phyloP scores from a whole-genome alignment of 2,797 vertebrate species.

The Bucorvus abyssinicus region DNA sequence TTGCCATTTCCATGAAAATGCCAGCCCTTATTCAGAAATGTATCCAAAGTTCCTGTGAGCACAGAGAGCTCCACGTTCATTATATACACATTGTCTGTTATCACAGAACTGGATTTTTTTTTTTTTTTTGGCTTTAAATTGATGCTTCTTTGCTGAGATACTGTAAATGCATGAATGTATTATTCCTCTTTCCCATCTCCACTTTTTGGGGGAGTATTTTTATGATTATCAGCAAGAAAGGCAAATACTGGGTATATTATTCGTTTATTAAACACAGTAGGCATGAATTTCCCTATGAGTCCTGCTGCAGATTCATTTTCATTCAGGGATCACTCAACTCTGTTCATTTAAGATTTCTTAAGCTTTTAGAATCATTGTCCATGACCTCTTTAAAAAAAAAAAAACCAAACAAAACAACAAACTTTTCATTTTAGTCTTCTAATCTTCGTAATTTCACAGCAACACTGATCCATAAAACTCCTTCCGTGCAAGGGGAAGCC shows the following conservation, averaged over 20 bases:
- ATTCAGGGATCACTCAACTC: not conserved
- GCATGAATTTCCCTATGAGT: not conserved
- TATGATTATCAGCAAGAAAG: not conserved
- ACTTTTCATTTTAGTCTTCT: not conserved
- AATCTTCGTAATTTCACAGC: not conserved
- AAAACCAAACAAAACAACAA: not conserved
- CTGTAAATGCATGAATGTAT: not conserved
- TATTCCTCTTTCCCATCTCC: not conserved
- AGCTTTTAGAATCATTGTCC: not conserved
- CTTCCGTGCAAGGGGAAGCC: not conserved
- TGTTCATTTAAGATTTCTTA: not conserved
- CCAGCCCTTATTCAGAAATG: not conserved
- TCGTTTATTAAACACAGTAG: not conserved
- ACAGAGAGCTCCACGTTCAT: not conserved
- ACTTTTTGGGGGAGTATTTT: not conserved
- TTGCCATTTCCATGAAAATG: conserved; percentile 60
- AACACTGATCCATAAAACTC: not conserved
- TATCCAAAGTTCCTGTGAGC: not conserved
- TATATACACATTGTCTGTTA: not conserved
- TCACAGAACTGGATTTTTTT: not conserved
- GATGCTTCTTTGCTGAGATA: not conserved
- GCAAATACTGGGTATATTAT: not conserved
- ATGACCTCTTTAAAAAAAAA: not conserved
- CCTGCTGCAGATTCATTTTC: not conserved
- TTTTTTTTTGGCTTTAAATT: not conserved